phyloP scores from a whole-genome alignment of 2,113 vertebrate species.

The Pelusios castaneus region DNA sequence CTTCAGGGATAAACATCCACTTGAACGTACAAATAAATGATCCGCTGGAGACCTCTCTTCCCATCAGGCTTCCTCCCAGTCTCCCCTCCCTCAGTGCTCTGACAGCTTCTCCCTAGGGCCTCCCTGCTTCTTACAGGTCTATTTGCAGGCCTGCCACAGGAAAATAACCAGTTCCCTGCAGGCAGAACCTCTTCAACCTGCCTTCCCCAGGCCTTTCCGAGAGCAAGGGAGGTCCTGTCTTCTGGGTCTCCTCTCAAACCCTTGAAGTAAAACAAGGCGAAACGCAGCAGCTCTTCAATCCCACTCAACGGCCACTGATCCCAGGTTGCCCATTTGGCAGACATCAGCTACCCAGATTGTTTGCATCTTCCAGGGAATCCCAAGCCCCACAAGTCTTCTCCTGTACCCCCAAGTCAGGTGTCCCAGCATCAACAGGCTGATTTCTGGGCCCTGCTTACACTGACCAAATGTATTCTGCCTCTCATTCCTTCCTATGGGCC shows the following conservation, averaged over 20 bases:
- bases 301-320: background rate
- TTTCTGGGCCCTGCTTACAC: background rate
- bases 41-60: background rate
- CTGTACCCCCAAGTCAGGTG: no score
- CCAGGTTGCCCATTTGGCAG: background rate
- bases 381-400: background rate
- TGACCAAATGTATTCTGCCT: background rate
- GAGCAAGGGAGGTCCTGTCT: background rate
- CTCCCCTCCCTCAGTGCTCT: background rate
- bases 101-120: background rate
- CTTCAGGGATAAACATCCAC: background rate
- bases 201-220: background rate
- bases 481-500: background rate
- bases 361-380: background rate
- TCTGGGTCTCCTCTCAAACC: background rate
- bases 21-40: no score
- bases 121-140: background rate
- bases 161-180: background rate
- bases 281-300: background rate
- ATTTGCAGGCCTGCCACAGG: background rate
- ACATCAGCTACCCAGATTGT: background rate
- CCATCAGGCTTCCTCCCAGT: background rate
- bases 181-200: background rate
- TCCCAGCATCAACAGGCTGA: background rate
- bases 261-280: background rate